phyloP scores from a whole-genome alignment of 2,888 invertebrate species.

The Apeira syringaria region DNA sequence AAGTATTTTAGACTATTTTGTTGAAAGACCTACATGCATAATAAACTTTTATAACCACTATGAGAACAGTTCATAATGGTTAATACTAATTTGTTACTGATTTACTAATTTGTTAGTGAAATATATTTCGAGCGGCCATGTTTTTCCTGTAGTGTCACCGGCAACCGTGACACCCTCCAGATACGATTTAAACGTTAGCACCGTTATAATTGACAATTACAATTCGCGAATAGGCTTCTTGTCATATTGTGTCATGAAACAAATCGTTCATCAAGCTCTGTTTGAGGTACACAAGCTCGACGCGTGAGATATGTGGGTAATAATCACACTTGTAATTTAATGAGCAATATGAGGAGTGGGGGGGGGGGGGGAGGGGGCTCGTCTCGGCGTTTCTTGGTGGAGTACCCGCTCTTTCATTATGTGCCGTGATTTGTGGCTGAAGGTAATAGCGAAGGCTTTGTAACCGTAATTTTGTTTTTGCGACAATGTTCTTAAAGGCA shows the following conservation, averaged over 20 bases:
- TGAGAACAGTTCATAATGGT: no score
- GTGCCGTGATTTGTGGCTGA: conserved; percentile 20
- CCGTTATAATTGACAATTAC: neutral
- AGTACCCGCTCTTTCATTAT: conserved; percentile 12
- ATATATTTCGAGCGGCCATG: no score
- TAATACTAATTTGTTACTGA: no score
- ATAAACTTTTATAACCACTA: no score
- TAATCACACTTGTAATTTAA: conserved; percentile 25
- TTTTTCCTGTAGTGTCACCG: no score
- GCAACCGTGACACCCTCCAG: no score
- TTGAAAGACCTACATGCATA: no score
- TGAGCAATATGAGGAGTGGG: conserved; percentile 19
- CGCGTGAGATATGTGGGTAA: conserved; percentile 14
- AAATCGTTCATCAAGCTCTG: conserved; percentile 8
- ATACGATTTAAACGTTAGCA: no score
- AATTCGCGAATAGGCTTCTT: neutral
- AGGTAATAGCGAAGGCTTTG: conserved; percentile 17
- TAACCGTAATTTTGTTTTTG: conserved; percentile 10
- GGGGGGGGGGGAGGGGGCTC: no score
- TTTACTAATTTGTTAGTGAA: no score
- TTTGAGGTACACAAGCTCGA: conserved; percentile 14
- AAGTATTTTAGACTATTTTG: no score
- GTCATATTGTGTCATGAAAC: conserved; percentile 8
- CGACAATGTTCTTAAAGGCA: neutral
- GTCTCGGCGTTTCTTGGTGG: conserved; percentile 4